These are phyloP conservation scores for Stegostoma tigrinum DNA, from an alignment of 2,113 vertebrate genomes.

Conservation along the genomic window DNA sequence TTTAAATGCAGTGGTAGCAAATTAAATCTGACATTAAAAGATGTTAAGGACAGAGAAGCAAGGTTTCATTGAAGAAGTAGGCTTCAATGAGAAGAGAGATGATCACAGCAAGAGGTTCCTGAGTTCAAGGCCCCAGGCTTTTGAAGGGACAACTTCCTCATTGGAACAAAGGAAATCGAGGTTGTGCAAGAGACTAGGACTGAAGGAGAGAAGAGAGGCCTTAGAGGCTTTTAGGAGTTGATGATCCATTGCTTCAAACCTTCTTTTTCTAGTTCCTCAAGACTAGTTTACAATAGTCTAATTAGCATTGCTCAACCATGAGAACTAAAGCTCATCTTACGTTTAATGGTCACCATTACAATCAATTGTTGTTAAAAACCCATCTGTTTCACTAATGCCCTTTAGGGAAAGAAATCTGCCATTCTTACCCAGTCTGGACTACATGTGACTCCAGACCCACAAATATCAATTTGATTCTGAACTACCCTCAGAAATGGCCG, in stretches of 20 bases:
- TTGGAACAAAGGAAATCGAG: background rate
- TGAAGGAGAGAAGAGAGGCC: background rate
- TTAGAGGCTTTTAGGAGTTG: background rate
- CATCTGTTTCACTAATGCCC: too few relatives aligned
- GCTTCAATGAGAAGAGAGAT: background rate
- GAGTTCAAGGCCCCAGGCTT: background rate
- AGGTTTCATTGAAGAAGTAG: background rate
- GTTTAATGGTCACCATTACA: too few relatives aligned
- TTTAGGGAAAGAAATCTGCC: too few relatives aligned
- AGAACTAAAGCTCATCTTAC: too few relatives aligned
- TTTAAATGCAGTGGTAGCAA: background rate
- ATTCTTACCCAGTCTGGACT: too few relatives aligned
- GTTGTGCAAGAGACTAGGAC: background rate
- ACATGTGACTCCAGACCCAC: too few relatives aligned
- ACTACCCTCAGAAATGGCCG: too few relatives aligned
- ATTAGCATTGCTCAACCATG: background rate
- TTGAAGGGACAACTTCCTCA: background rate
- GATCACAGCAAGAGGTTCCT: background rate
- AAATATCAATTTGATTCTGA: too few relatives aligned
- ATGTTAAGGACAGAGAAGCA: background rate
- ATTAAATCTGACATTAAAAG: background rate
- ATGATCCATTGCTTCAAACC: background rate
- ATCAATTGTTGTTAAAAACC: too few relatives aligned
- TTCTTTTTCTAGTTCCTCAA: background rate
- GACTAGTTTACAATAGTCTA: background rate